Evolutionary conservation across 2,113 vertebrate genomes (phyloP).

Genomic region (human): GRCh38 chr14:73388501-73389000

Average conservation of each 20-base stretch:
- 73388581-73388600: constrained; percentile 45
- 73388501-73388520: not conserved
- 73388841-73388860: too few relatives aligned
- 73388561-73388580: not conserved
- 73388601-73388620: constrained; percentile 21
- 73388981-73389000: too few relatives aligned
- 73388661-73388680: not conserved
- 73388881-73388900: too few relatives aligned
- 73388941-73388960: too few relatives aligned
- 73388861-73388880: too few relatives aligned
- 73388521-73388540: not conserved
- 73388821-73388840: too few relatives aligned
- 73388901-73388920: too few relatives aligned
- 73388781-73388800: not conserved
- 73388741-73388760: not conserved
- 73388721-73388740: not conserved
- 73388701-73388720: not conserved
- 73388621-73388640: constrained; percentile 11
- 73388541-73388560: not conserved
- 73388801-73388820: not conserved
- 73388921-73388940: too few relatives aligned
- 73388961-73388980: too few relatives aligned
- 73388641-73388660: not conserved
- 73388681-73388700: too few relatives aligned
- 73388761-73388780: too few relatives aligned